These are phyloP conservation scores for Microchirus variegatus DNA, from an alignment of 2,797 vertebrate genomes.

Conservation along the genomic window DNA sequence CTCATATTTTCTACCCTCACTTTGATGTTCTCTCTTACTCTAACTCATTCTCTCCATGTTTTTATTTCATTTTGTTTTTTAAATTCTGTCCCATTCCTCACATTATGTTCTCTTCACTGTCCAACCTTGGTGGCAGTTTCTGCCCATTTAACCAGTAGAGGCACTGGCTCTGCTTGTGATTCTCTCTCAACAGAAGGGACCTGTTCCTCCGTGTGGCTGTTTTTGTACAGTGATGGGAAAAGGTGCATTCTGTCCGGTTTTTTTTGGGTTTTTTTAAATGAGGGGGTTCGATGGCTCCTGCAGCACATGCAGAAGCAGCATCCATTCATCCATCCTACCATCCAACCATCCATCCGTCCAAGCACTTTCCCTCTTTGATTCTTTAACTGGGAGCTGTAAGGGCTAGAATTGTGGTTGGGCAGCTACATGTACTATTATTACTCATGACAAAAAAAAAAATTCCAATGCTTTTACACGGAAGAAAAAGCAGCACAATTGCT, in stretches of 20 bases:
- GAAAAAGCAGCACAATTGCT: conserved; percentile 78
- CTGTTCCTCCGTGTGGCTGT: conserved; percentile 60
- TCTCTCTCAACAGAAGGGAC: conserved; percentile 68
- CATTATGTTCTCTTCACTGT: conserved; percentile 40
- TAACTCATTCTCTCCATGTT: conserved; percentile 32
- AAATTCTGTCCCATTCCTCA: conserved; percentile 48
- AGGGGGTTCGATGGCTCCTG: conserved; percentile 50
- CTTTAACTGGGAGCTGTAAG: conserved; percentile 82
- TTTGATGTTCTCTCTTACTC: conserved; percentile 44
- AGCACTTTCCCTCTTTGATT: conserved; percentile 76
- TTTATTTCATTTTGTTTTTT: conserved; percentile 23
- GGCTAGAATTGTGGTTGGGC: conserved; percentile 85
- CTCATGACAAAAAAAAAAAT: conserved; percentile 63
- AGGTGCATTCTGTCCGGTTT: conserved; percentile 63
- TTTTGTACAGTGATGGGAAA: conserved; percentile 72
- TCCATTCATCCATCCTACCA: conserved; percentile 39
- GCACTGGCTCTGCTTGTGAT: conserved; percentile 72
- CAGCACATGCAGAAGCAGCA: conserved; percentile 43
- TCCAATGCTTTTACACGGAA: conserved; percentile 63
- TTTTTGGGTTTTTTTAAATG: conserved; percentile 45
- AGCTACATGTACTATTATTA: conserved; percentile 80
- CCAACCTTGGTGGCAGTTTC: conserved; percentile 47
- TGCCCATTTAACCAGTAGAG: conserved; percentile 54
- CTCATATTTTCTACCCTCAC: conserved; percentile 62
- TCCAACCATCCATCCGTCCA: conserved; percentile 50